A percentile compares a stretch with the other conserved stretches of the same genome.
Conservation (phyloP, 1,140 invertebrate genomes). For the Nephotettix cincticeps region DNA sequence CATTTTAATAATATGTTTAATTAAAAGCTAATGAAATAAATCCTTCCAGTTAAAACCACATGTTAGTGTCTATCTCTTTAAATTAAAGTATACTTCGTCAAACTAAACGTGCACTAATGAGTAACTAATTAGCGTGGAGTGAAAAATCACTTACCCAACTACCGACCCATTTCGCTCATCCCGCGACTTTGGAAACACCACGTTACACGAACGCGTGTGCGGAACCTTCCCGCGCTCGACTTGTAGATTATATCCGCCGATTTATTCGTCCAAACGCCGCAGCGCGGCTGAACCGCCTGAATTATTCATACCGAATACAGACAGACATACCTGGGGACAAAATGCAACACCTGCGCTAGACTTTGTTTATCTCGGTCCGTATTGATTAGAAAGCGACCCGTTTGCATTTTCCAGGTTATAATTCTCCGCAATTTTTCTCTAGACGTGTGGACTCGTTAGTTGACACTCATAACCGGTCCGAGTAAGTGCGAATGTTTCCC, state of each 20-base stretch:
- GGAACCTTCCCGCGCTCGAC: neutral
- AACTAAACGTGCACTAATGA: too few species aligned
- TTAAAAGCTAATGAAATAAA: too few species aligned
- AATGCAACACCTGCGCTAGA: neutral
- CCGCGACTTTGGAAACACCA: neutral
- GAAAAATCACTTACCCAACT: too few species aligned
- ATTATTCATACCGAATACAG: constrained; percentile 8
- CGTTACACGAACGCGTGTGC: neutral
- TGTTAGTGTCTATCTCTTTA: too few species aligned
- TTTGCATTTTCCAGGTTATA: constrained; percentile 12
- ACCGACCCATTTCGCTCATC: neutral
- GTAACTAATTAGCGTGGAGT: too few species aligned
- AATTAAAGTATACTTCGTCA: too few species aligned
- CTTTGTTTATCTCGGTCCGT: neutral
- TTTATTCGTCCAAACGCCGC: constrained; percentile 15
- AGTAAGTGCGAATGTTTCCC: too few species aligned
- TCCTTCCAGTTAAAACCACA: too few species aligned
- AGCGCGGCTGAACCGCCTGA: constrained; percentile 13
- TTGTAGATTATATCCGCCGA: constrained; percentile 7
- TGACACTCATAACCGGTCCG: too few species aligned
- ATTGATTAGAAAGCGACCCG: neutral
- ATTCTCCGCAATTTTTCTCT: neutral
- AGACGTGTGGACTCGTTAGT: too few species aligned
- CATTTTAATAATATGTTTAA: too few species aligned
- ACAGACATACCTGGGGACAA: constrained; percentile 21